Conservation (phyloP, 1,140 invertebrate genomes). For the Brachionus asplanchnoidis region DNA sequence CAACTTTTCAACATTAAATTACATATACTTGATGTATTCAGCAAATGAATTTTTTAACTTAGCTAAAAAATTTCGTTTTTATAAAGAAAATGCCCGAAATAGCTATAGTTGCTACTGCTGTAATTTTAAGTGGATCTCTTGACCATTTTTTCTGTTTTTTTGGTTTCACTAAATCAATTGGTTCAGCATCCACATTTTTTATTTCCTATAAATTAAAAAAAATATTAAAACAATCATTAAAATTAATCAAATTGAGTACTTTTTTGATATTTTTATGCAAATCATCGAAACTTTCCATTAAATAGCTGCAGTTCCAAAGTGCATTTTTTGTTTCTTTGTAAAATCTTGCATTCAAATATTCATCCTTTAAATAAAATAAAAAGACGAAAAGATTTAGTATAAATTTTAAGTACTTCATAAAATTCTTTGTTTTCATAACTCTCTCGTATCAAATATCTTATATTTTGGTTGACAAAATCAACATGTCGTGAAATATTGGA, state of each 20-base stretch:
- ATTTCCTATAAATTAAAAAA: neutral
- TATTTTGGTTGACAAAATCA: constrained; percentile 27
- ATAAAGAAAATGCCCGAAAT: neutral
- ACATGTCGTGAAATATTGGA: constrained; percentile 18
- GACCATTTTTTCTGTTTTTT: neutral
- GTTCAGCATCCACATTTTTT: neutral
- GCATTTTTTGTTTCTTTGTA: neutral
- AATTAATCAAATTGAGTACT: neutral
- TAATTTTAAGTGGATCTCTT: constrained; percentile 8
- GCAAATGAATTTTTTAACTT: neutral
- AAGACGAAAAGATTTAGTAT: neutral
- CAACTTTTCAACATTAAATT: neutral
- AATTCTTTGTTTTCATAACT: neutral
- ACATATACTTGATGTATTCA: constrained; percentile 26
- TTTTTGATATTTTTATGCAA: constrained; percentile 15
- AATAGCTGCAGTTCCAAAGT: neutral
- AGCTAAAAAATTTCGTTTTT: constrained; percentile 32
- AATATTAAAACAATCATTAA: too few relatives aligned
- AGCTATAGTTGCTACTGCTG: neutral
- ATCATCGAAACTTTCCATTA: neutral
- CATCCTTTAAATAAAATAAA: neutral
- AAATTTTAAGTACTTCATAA: neutral
- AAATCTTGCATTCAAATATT: neutral
- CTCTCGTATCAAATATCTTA: neutral
- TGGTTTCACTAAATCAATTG: constrained; percentile 14